Evolutionary conservation across 2,113 vertebrate species (phyloP).

Genomic region (Perccottus glenii): DNA sequence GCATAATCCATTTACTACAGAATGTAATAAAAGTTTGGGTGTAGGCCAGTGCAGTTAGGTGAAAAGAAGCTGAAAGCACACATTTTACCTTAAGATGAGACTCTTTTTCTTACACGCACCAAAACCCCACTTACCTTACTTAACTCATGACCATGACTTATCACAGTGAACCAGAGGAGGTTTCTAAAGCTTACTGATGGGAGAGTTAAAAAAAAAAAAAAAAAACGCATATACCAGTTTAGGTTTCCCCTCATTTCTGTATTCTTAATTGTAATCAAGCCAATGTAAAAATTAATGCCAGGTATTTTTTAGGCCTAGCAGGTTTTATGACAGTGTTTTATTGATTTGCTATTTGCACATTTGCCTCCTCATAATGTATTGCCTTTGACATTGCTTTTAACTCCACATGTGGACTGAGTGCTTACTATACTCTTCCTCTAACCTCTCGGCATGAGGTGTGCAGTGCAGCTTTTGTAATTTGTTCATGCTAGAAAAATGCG

Average conservation of each 20-base stretch:
- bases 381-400: slow-evolving; percentile 9
- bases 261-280: background rate
- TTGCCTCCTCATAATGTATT: slow-evolving; percentile 24
- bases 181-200: slow-evolving; percentile 46
- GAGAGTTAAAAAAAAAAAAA: slow-evolving; percentile 12
- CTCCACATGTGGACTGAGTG: slow-evolving; percentile 1
- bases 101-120: slow-evolving; percentile 26
- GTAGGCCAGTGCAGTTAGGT: background rate
- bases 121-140: slow-evolving; percentile 18
- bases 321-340: slow-evolving; percentile 12
- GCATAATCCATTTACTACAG: background rate
- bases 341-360: slow-evolving; percentile 35
- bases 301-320: slow-evolving; percentile 8
- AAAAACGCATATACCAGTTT: background rate
- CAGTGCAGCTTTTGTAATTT: slow-evolving; percentile 7
- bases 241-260: background rate
- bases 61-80: background rate
- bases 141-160: slow-evolving; percentile 19
- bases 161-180: slow-evolving; percentile 35
- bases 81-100: background rate
- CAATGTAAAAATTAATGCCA: background rate
- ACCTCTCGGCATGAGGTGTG: slow-evolving; percentile 5
- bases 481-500: slow-evolving; percentile 27
- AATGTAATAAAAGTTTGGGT: slow-evolving; percentile 11
- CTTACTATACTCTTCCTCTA: slow-evolving; percentile 8